Conservation (phyloP, 2,888 invertebrate genomes). For the Melanophora roralis region DNA sequence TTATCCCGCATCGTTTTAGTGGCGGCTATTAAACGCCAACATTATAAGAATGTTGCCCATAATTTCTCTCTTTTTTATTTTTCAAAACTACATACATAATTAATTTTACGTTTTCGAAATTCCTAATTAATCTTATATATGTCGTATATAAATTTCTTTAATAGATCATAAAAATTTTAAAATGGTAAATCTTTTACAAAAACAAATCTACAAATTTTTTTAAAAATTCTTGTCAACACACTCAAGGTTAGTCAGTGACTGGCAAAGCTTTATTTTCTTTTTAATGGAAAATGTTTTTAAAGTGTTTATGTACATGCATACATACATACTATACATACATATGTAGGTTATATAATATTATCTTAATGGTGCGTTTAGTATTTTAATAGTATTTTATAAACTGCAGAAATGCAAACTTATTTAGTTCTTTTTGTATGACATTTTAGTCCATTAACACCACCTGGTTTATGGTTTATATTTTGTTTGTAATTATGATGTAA, state of each 20-base stretch:
- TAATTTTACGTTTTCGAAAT: not conserved
- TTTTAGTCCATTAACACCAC: slow-evolving; percentile 27
- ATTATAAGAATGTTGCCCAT: not conserved
- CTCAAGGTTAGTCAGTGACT: slow-evolving; percentile 5
- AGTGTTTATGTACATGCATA: not conserved
- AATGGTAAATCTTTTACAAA: no score
- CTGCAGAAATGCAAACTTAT: not conserved
- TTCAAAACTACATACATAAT: not conserved
- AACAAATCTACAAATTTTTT: not conserved
- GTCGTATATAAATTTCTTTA: not conserved
- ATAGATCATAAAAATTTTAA: not conserved
- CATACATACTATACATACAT: no score
- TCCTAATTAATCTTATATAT: not conserved
- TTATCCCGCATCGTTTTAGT: no score
- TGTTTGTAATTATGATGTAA: slow-evolving; percentile 38
- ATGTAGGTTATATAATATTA: not conserved
- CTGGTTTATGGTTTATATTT: not conserved
- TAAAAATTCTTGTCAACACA: slow-evolving; percentile 21
- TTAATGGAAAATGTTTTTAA: not conserved
- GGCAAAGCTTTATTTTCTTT: not conserved
- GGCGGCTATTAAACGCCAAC: not conserved
- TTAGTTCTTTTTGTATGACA: no score
- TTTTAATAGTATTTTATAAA: slow-evolving; percentile 1
- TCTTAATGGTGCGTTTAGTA: not conserved
- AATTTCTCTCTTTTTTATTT: not conserved